Percentiles rank a stretch among this genome's conserved stretches.
Evolutionary conservation across 2,113 vertebrate species (phyloP).

Genomic region (Vidua chalybeata): DNA sequence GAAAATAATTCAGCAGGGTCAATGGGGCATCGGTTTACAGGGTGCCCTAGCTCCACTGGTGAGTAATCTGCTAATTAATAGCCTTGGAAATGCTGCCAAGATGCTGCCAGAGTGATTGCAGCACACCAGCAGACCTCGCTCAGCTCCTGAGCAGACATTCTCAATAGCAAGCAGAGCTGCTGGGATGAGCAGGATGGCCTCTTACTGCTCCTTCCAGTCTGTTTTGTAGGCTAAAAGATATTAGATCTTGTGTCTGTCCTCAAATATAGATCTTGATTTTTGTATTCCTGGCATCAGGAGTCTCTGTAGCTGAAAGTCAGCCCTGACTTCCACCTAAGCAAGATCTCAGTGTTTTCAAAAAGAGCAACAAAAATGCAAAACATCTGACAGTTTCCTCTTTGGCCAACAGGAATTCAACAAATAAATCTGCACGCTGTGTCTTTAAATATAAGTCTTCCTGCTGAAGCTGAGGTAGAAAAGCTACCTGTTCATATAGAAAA

Average conservation of each 20-base stretch:
- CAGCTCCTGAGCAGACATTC: not conserved
- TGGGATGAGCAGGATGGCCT: not conserved
- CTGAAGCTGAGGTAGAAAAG: not conserved
- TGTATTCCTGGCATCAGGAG: not conserved
- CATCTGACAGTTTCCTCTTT: not conserved
- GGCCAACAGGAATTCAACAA: not conserved
- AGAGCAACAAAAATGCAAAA: not conserved
- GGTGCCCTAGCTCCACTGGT: not conserved
- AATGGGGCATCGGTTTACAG: constrained; percentile 22
- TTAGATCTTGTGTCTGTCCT: not conserved
- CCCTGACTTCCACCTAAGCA: not conserved
- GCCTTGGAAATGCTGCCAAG: constrained; percentile 31
- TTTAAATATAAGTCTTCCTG: not conserved
- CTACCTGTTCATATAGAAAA: not conserved
- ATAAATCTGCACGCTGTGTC: not conserved
- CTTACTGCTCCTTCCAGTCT: not conserved
- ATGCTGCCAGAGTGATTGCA: constrained; percentile 2
- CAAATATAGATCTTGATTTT: not conserved
- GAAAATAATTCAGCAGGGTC: constrained; percentile 22
- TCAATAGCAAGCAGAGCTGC: not conserved
- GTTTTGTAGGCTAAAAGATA: not conserved
- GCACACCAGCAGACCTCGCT: not conserved
- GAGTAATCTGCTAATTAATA: constrained; percentile 57
- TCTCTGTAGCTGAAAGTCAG: not conserved
- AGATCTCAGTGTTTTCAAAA: not conserved